A percentile compares a stretch with the other conserved stretches of the same genome.
phyloP scores from a whole-genome alignment of 1,140 invertebrate genomes.

The Bombus pascuorum region DNA sequence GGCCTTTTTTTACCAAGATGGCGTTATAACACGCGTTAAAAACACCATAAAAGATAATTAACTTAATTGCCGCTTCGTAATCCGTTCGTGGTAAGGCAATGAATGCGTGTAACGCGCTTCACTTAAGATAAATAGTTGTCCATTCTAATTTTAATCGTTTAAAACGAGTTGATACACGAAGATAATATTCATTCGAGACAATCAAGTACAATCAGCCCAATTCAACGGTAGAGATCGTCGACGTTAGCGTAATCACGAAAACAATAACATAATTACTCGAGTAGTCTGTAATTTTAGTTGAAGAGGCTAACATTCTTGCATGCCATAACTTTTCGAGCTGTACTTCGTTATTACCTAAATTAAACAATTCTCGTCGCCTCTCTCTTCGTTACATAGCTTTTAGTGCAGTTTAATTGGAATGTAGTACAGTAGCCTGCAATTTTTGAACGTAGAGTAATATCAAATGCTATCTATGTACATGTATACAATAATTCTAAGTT shows the following conservation, averaged over 20 bases:
- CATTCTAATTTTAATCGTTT: background rate
- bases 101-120: conserved; percentile 1
- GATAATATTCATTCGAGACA: background rate
- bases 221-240: background rate
- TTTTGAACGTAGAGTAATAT: background rate
- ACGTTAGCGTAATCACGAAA: background rate
- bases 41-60: background rate
- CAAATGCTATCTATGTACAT: no score
- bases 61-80: background rate
- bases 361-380: background rate
- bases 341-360: background rate
- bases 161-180: background rate
- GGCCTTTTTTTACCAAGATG: background rate
- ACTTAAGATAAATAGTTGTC: background rate
- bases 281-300: background rate
- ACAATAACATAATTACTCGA: conserved; percentile 12
- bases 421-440: background rate
- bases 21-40: background rate
- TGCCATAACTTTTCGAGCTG: background rate
- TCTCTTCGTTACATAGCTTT: background rate
- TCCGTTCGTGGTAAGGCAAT: background rate
- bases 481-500: no score
- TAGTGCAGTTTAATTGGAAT: background rate
- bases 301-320: background rate
- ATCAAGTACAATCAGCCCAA: background rate